Evolutionary conservation across 2,888 invertebrate genomes (phyloP).

Genomic region (Limnephilus rhombicus): DNA sequence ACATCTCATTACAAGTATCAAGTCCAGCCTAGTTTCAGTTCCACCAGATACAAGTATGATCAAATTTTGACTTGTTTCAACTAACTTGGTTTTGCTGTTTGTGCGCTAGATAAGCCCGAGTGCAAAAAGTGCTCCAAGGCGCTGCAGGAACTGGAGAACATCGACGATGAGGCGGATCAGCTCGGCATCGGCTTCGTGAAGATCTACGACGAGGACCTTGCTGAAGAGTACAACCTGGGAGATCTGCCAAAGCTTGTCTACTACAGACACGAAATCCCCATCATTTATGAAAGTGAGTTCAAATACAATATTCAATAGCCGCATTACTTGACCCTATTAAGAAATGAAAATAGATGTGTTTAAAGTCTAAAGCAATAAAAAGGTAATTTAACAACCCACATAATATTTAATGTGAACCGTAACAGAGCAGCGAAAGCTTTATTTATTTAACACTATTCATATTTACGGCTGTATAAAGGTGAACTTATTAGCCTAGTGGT

Average conservation of each 20-base stretch:
- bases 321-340: background rate
- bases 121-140: conserved; percentile 95
- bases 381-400: background rate
- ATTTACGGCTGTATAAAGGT: background rate
- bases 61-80: background rate
- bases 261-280: conserved; percentile 95
- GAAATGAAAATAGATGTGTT: background rate
- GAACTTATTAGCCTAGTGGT: background rate
- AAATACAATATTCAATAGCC: background rate
- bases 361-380: background rate
- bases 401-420: background rate
- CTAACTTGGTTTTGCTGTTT: conserved; percentile 43
- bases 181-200: conserved; percentile 96
- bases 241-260: conserved; percentile 93
- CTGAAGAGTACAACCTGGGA: conserved; percentile 95
- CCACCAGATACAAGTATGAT: background rate
- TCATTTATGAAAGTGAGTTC: conserved; percentile 92
- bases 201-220: conserved; percentile 93
- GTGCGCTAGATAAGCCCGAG: conserved; percentile 88
- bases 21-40: conserved; percentile 8
- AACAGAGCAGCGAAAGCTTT: background rate
- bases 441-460: background rate
- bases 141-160: conserved; percentile 93
- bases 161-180: conserved; percentile 96
- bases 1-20: background rate